Base-by-base conservation (phyloP, 2,888 invertebrate species). In the Caenorhabditis imperialis region DNA sequence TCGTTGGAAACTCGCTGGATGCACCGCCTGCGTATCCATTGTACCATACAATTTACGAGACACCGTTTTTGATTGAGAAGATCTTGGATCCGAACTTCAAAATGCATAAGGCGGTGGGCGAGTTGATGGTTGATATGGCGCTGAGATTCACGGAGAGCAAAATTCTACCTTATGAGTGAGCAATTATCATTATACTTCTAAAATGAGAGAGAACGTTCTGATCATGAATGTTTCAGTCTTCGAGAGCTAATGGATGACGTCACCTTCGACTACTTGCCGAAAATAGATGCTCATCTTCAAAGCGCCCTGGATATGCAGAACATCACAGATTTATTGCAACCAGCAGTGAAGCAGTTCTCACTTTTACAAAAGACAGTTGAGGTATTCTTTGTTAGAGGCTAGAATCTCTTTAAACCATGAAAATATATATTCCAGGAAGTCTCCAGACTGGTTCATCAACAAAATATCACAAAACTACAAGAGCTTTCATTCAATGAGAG, bases 41-140 rank as follows among this genome's bases (percentile, higher is more conserved):
- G n/a, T 88, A 87, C 37, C 87, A 87, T 69, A 83, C 84, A 0
- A 69, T 86, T n/a, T 88, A 88, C 58, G 87, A 87, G 62, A 84
- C 85, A 3, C 82, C 81, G 7, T 86, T 78, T 57, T 35, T 82
- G 54, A 84, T 81, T 45, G 87, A 87, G 63, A 80, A 86, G 42
- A 71, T 87, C 18, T 67, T 85, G 48, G 87, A 88, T 53, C 74
- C 74, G n/a, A 30, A 75, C n/a, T 75, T 60, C 42, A 48, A 70
- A 79, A 79, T 89, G 60, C 89, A 89, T 70, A 60, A 72, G 40
- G 86, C 88, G 4, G 75, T 89, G 14, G 86, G 83, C 8, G 85
- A 88, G 71, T 82, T 88, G 33, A 86, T 89, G 88, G 85, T 85
- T 5, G 88, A 89, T 62, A 69, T 89, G 57, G 87, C 88, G 0